A percentile compares a stretch with the other conserved stretches of the same genome.
Conservation (phyloP, 2,113 vertebrate species). For the Hiodon alosoides region DNA sequence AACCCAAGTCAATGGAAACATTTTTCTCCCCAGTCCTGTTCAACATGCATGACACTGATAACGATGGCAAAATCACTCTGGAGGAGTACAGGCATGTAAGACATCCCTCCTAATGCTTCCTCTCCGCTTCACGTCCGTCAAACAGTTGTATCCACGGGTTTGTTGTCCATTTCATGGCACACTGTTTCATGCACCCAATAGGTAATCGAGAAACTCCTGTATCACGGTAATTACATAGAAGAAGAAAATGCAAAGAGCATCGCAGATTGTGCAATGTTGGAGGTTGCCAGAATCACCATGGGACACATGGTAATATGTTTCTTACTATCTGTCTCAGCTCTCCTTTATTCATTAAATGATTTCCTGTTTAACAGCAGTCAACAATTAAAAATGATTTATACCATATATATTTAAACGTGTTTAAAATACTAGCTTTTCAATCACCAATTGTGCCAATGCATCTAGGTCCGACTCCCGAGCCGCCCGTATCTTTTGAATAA, state of each 20-base stretch:
- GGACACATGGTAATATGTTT: constrained; percentile 76
- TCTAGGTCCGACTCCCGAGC: no score
- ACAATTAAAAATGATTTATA: no score
- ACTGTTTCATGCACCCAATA: constrained; percentile 37
- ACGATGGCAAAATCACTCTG: constrained; percentile 83
- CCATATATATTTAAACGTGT: no score
- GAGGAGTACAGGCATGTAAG: constrained; percentile 85
- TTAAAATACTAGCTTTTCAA: no score
- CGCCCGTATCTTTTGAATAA: no score
- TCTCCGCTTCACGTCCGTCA: background rate
- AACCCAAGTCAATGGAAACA: background rate
- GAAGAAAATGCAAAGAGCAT: constrained; percentile 69
- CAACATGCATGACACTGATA: constrained; percentile 94
- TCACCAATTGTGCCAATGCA: no score
- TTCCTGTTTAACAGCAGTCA: no score
- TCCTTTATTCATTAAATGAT: no score
- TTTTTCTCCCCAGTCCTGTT: constrained; percentile 73
- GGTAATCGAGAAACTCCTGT: constrained; percentile 88
- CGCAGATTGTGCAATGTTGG: constrained; percentile 91
- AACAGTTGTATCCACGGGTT: fast-evolving
- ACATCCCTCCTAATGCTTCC: background rate
- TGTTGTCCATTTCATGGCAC: fast-evolving
- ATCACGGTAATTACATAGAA: constrained; percentile 71
- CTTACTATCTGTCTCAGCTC: constrained; percentile 1
- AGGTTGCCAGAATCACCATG: constrained; percentile 82